Percentiles rank a stretch among this genome's conserved stretches.
These are phyloP conservation scores for Ectropis crepuscularia DNA, from an alignment of 2,888 invertebrate species.

Conservation along the genomic window DNA sequence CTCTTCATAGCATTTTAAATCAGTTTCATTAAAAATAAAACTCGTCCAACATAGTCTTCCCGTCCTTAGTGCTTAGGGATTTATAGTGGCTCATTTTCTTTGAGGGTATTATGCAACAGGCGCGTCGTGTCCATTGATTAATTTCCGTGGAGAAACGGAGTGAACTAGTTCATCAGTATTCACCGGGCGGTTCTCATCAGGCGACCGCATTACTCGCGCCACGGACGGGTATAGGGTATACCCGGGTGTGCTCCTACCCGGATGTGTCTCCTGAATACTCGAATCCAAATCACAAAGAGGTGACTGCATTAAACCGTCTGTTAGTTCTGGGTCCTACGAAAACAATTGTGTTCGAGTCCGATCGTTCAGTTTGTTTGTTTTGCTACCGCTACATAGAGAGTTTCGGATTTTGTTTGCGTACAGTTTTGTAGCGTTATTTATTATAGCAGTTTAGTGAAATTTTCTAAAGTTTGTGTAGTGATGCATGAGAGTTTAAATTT, in stretches of 20 bases:
- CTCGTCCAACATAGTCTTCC: no score
- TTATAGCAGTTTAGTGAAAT: background rate
- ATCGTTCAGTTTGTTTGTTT: constrained; percentile 27
- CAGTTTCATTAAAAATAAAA: no score
- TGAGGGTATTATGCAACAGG: constrained; percentile 54
- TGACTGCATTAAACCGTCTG: constrained; percentile 44
- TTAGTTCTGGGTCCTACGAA: constrained; percentile 42
- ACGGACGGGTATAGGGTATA: constrained; percentile 45
- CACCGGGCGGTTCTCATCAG: constrained; percentile 62
- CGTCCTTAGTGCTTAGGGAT: constrained; percentile 8
- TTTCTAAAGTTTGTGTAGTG: background rate
- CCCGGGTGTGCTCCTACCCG: background rate
- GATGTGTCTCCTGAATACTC: constrained; percentile 15
- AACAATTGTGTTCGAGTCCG: constrained; percentile 38
- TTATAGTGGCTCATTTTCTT: constrained; percentile 32
- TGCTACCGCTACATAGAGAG: constrained; percentile 30
- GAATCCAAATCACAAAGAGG: constrained; percentile 49
- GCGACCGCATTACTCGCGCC: constrained; percentile 53
- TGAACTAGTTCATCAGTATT: constrained; percentile 66
- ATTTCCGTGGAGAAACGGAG: constrained; percentile 51
- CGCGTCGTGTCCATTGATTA: constrained; percentile 52
- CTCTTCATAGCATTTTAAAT: no score
- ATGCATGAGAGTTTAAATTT: no score
- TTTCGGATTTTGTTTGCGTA: constrained; percentile 31
- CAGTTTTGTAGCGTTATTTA: constrained; percentile 18